These are phyloP conservation scores for Coendou prehensilis DNA, from an alignment of 2,797 vertebrate genomes.

Conservation along the genomic window DNA sequence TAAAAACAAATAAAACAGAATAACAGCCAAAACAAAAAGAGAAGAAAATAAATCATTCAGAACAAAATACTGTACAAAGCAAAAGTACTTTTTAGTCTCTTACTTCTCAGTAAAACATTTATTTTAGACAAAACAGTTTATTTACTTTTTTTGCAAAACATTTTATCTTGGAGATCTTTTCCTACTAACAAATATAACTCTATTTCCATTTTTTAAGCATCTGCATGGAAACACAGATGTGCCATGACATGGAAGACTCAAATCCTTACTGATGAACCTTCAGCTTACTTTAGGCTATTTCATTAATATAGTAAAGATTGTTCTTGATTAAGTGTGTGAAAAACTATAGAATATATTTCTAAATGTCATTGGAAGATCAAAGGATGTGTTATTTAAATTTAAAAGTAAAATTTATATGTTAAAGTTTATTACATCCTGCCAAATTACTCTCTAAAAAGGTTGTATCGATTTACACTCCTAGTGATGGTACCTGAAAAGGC, in stretches of 20 bases:
- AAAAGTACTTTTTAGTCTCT: not conserved
- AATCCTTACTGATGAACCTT: not conserved
- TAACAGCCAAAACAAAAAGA: not conserved
- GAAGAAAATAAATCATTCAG: not conserved
- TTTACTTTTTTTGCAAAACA: not conserved
- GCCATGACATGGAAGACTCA: not conserved
- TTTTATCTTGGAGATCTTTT: conserved; percentile 34
- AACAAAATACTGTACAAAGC: not conserved
- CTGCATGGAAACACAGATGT: not conserved
- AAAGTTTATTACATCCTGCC: conserved; percentile 70
- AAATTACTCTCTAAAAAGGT: conserved; percentile 69
- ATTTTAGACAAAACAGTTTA: conserved; percentile 29
- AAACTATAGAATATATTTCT: conserved; percentile 41
- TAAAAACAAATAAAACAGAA: not conserved
- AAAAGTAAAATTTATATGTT: conserved; percentile 71
- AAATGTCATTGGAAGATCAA: conserved; percentile 66
- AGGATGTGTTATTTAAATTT: conserved; percentile 73
- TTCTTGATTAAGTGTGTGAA: conserved; percentile 9
- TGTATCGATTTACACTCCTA: conserved; percentile 53
- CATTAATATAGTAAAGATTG: conserved; percentile 13
- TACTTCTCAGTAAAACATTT: conserved; percentile 29
- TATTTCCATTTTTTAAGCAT: not conserved
- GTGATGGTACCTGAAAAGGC: not conserved
- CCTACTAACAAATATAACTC: not conserved
- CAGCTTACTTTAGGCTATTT: not conserved